Evolutionary conservation across 2,888 invertebrate genomes (phyloP).

Genomic region (Tenthredo scrophulariae): DNA sequence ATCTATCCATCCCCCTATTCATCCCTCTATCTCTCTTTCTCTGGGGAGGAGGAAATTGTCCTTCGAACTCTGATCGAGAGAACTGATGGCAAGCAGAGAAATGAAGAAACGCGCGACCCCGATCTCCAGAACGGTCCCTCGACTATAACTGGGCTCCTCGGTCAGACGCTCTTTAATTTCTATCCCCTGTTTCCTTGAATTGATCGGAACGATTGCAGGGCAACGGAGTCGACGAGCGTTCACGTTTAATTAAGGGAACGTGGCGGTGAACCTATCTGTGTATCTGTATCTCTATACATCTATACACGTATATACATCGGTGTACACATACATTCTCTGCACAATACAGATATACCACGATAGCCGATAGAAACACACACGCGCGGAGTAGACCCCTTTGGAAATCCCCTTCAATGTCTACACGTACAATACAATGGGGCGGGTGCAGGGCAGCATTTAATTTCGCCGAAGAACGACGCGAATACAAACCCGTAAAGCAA

Average conservation of each 20-base stretch:
- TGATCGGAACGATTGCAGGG: conserved; percentile 47
- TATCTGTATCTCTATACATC: neutral
- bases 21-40: neutral
- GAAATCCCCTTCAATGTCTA: conserved; percentile 33
- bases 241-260: conserved; percentile 47
- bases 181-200: conserved; percentile 46
- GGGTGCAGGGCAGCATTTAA: conserved; percentile 44
- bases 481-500: conserved; percentile 46
- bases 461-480: conserved; percentile 52
- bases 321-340: neutral
- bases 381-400: conserved; percentile 1
- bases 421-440: conserved; percentile 24
- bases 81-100: conserved; percentile 31
- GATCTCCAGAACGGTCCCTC: conserved; percentile 6
- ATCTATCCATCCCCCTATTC: conserved; percentile 48
- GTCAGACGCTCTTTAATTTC: conserved; percentile 44
- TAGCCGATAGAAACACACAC: conserved; percentile 2
- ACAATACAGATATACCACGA: neutral
- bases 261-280: conserved; percentile 7
- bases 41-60: conserved; percentile 17
- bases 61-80: conserved; percentile 43
- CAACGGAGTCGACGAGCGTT: conserved; percentile 31
- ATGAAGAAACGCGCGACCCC: conserved; percentile 26
- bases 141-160: neutral
- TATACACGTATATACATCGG: neutral